A percentile compares a stretch with the other conserved stretches of the same genome.
These are phyloP conservation scores for Triplophysa siluroides DNA, from an alignment of 2,113 vertebrate species.

Conservation along the genomic window DNA sequence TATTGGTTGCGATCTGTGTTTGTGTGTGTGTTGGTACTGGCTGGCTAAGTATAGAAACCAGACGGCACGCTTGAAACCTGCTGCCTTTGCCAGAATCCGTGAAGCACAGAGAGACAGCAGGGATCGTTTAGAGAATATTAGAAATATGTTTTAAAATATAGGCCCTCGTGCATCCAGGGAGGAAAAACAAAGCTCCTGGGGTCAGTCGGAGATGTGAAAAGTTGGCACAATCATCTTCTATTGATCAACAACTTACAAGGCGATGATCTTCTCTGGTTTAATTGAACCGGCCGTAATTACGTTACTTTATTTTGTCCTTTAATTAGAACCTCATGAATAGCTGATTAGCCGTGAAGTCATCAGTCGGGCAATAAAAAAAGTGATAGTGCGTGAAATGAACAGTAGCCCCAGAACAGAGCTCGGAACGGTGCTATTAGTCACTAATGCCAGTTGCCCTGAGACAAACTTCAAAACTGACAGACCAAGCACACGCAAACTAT, in stretches of 20 bases:
- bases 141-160: conserved; percentile 64
- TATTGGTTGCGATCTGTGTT: conserved; percentile 9
- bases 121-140: conserved; percentile 64
- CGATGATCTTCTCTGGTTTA: conserved; percentile 46
- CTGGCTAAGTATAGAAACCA: conserved; percentile 62
- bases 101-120: conserved; percentile 56
- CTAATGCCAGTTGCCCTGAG: conserved; percentile 54
- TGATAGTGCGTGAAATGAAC: conserved; percentile 80
- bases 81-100: conserved; percentile 55
- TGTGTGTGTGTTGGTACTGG: conserved; percentile 50
- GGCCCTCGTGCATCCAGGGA: conserved; percentile 40
- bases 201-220: conserved; percentile 26
- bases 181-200: conserved; percentile 8
- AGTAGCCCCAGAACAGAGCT: conserved; percentile 60
- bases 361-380: conserved; percentile 77
- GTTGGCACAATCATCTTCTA: conserved; percentile 43
- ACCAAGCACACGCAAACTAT: conserved; percentile 51
- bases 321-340: conserved; percentile 77
- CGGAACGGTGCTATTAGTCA: conserved; percentile 62
- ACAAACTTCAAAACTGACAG: conserved; percentile 57
- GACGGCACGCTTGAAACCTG: conserved; percentile 59
- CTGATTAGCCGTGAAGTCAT: conserved; percentile 77
- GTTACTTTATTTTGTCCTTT: conserved; percentile 75
- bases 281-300: conserved; percentile 64
- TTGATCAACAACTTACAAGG: conserved; percentile 50